Conservation (phyloP, 2,113 vertebrate genomes). For the Gopherus evgoodei region DNA sequence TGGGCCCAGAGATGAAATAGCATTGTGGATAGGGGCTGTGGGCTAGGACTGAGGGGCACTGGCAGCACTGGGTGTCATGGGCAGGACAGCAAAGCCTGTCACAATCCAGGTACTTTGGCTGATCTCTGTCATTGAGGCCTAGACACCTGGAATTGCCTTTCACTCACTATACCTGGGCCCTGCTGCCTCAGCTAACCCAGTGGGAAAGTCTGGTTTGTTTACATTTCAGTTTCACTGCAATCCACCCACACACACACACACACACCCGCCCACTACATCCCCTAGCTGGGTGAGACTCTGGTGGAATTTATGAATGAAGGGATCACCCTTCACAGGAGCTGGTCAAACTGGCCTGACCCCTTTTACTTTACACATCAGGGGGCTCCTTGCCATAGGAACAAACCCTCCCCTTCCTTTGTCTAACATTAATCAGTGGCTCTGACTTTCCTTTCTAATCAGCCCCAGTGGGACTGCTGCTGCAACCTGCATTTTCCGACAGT, state of each 20-base stretch:
- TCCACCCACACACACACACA: background rate
- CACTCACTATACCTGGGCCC: no score
- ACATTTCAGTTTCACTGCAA: background rate
- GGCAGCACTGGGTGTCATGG: background rate
- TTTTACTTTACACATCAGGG: no score
- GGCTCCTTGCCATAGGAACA: background rate
- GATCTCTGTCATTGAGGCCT: background rate
- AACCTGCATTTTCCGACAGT: background rate
- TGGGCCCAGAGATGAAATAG: no score
- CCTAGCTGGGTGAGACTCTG: background rate
- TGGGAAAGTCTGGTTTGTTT: background rate
- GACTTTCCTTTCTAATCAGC: background rate
- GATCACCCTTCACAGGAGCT: no score
- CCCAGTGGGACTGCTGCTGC: background rate
- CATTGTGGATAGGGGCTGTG: background rate
- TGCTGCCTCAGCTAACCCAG: background rate
- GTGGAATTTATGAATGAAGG: background rate
- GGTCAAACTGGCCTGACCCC: background rate
- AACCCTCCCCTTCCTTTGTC: background rate
- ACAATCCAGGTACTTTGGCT: background rate
- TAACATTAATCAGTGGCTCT: background rate
- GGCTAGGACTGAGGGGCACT: background rate
- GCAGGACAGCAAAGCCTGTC: background rate
- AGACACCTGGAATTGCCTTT: background rate
- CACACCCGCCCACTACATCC: background rate